Conservation (phyloP, 2,888 invertebrate genomes). For the Eubasilissa splendida region DNA sequence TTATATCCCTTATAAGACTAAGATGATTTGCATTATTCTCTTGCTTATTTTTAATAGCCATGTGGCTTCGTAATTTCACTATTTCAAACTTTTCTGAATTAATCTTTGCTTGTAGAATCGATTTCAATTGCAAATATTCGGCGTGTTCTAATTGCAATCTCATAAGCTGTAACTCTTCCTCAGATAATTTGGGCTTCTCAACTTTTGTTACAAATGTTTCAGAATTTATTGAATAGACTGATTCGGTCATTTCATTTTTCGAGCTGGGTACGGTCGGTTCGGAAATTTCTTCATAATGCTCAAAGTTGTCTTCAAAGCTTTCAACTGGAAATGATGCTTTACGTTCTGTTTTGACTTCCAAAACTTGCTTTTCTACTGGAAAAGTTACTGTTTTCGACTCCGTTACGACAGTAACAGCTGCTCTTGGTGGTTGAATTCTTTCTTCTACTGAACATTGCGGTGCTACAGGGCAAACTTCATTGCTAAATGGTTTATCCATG, state of each 20-base stretch:
- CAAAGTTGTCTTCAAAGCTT: constrained; percentile 64
- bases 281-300: constrained; percentile 54
- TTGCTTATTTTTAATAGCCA: constrained; percentile 70
- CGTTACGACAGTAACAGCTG: constrained; percentile 29
- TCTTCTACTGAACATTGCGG: constrained; percentile 38
- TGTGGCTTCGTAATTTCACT: constrained; percentile 74
- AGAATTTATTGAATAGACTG: constrained; percentile 60
- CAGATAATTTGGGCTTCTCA: constrained; percentile 72
- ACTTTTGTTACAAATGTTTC: constrained; percentile 60
- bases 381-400: constrained; percentile 46
- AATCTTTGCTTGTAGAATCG: constrained; percentile 79
- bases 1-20: constrained; percentile 65
- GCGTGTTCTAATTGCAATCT: constrained; percentile 78
- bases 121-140: constrained; percentile 78
- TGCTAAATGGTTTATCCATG: constrained; percentile 26
- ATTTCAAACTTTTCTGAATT: constrained; percentile 83
- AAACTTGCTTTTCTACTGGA: constrained; percentile 36
- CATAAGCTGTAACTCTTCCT: constrained; percentile 73
- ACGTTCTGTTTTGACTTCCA: constrained; percentile 52
- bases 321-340: constrained; percentile 63
- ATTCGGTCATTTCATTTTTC: constrained; percentile 61
- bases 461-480: not conserved
- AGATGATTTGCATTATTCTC: constrained; percentile 63
- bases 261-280: constrained; percentile 55
- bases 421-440: constrained; percentile 25